Evolutionary conservation across 2,113 vertebrate genomes (phyloP), one percentile per base, ranked within the genome.

Genomic region (Psilopsiagon aurifrons): DNA sequence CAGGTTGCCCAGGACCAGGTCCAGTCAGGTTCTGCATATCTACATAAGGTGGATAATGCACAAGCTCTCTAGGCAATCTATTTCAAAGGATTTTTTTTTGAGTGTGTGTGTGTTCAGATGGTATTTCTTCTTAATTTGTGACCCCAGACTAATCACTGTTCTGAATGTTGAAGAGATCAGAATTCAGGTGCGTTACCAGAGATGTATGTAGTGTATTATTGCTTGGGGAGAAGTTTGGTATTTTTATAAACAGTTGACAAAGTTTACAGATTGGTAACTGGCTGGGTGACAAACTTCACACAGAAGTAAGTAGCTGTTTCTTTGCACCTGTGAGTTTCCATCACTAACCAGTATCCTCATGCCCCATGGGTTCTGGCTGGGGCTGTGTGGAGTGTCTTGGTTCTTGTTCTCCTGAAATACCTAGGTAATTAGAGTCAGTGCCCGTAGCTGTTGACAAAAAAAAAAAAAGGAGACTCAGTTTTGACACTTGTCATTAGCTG

Each of bases 321-420:
- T 52, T 15, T 35, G 9, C 17, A 4, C 7, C 25, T 11, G 7
- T 17, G 2, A 2, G 0, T 24, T 17, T 27, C 29, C 23, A 5
- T 57, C 1, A 3, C 17, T 12, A 15, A 3, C 27, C 20, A n/a
- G 57, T 35, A 35, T 59, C 23, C 20, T 59, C 1, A 6, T 35
- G 57, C 33, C 33, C 20, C 9, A 23, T 59, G 57, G 13, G 20
- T 59, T 59, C 57, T n/a, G 27, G 16, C 39, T 2, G 20, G 17
- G 37, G 44, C 51, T 8, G 28, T 4, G 66, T 33, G 49, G 62
- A 17, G 49, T 33, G 52, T 37, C 39, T 10, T 7, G 11, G 44
- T 28, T 27, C 68, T 39, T 20, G 22, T 31, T 47, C 63, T 54
- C 14, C 10, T 31, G 33, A 23, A 66, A 51, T 33, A 44, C 51